A percentile compares a stretch with the other conserved stretches of the same genome.
phyloP scores from a whole-genome alignment of 2,113 vertebrate genomes.

The Pachycephala philippinensis region DNA sequence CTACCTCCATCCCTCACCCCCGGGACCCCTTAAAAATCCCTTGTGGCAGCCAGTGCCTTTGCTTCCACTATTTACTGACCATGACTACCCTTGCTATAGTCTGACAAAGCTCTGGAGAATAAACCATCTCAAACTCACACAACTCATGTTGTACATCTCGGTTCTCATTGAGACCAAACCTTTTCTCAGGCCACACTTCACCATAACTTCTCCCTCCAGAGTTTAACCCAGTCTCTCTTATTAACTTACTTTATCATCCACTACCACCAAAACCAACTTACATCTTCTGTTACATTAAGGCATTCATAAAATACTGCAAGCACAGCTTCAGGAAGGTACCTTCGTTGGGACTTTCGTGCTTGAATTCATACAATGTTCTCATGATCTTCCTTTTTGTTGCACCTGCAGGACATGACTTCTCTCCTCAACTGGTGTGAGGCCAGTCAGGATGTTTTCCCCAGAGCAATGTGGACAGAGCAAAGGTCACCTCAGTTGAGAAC shows the following conservation, averaged over 20 bases:
- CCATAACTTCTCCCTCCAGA: background rate
- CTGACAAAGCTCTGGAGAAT: background rate
- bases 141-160: background rate
- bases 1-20: background rate
- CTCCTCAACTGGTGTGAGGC: background rate
- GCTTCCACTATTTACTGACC: background rate
- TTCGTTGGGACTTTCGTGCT: background rate
- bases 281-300: background rate
- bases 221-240: background rate
- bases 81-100: background rate
- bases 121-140: background rate
- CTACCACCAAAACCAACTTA: background rate
- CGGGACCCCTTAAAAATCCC: background rate
- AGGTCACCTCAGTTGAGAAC: background rate
- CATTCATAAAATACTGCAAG: background rate
- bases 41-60: background rate
- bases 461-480: background rate
- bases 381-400: background rate
- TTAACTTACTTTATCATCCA: background rate
- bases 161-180: background rate
- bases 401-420: background rate
- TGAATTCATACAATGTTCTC: background rate
- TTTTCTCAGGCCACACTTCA: background rate
- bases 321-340: background rate
- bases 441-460: background rate